Evolutionary conservation across 2,113 vertebrate genomes (phyloP).

Genomic region (Halichoeres trimaculatus): DNA sequence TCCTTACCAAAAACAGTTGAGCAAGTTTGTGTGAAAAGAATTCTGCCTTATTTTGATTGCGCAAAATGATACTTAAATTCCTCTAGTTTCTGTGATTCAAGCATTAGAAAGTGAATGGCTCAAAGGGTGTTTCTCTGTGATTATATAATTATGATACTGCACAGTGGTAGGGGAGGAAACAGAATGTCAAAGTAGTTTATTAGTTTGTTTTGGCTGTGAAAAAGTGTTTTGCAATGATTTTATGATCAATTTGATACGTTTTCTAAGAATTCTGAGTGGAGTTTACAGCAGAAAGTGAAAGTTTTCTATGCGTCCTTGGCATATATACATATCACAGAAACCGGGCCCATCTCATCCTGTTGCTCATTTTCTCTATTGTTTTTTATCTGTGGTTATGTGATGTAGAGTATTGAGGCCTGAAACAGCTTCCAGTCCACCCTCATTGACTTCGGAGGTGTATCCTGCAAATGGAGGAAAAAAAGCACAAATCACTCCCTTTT

Average conservation of each 20-base stretch:
- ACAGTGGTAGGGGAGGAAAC: not conserved
- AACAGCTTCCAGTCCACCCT: slow-evolving; percentile 68
- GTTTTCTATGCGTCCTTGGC: slow-evolving; percentile 10
- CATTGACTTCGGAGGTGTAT: slow-evolving; percentile 33
- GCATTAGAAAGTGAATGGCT: slow-evolving; percentile 28
- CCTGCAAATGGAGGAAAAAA: not conserved
- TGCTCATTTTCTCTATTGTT: not conserved
- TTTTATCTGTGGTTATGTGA: slow-evolving; percentile 40
- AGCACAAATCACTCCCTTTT: not conserved
- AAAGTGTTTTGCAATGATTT: slow-evolving; percentile 49
- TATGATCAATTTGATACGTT: slow-evolving; percentile 7
- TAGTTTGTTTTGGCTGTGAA: slow-evolving; percentile 5
- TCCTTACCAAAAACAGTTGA: slow-evolving; percentile 26
- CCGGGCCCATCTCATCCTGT: not conserved
- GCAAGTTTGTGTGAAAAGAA: slow-evolving; percentile 33
- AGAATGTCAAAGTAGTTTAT: slow-evolving; percentile 28
- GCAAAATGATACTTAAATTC: slow-evolving; percentile 1
- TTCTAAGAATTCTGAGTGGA: slow-evolving; percentile 3
- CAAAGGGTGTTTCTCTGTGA: slow-evolving; percentile 34
- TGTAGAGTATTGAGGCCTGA: slow-evolving; percentile 57
- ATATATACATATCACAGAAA: not conserved
- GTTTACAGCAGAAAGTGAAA: not conserved
- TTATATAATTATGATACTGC: slow-evolving; percentile 19
- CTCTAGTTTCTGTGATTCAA: slow-evolving; percentile 14
- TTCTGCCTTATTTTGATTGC: slow-evolving; percentile 23